A percentile compares a stretch with the other conserved stretches of the same genome.
Evolutionary conservation across 2,888 invertebrate species (phyloP).

Genomic region (Eledona agricola): DNA sequence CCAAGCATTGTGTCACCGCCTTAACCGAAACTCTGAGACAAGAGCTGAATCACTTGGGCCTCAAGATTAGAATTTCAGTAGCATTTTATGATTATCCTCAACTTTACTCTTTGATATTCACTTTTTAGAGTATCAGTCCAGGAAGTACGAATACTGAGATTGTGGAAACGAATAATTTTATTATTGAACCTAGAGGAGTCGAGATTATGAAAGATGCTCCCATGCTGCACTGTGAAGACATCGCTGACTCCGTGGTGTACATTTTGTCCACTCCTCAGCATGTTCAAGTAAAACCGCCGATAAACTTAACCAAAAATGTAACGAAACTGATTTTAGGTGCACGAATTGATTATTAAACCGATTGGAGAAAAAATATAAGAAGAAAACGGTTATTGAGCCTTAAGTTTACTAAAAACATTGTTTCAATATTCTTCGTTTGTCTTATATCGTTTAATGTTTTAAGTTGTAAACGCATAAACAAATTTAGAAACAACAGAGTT

Average conservation of each 20-base stretch:
- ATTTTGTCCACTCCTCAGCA: slow-evolving; percentile 27
- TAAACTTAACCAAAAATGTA: slow-evolving; percentile 2
- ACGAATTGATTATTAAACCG: slow-evolving; percentile 26
- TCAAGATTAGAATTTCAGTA: slow-evolving; percentile 46
- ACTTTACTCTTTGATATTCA: background rate
- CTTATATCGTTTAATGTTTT: background rate
- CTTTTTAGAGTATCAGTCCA: slow-evolving; percentile 51
- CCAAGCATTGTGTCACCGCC: slow-evolving; percentile 30
- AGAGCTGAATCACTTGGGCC: slow-evolving; percentile 29
- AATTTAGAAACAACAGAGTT: too few relatives aligned
- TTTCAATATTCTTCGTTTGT: slow-evolving; percentile 4
- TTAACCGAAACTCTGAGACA: slow-evolving; percentile 33
- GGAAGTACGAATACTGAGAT: slow-evolving; percentile 46
- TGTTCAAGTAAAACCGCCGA: slow-evolving; percentile 26
- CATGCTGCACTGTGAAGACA: slow-evolving; percentile 10
- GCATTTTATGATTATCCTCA: background rate
- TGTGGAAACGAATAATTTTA: background rate
- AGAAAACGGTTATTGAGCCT: background rate
- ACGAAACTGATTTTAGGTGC: slow-evolving; percentile 21
- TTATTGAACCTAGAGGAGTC: background rate
- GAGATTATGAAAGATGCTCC: slow-evolving; percentile 8
- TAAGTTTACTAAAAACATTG: background rate
- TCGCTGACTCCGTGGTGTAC: slow-evolving; percentile 27
- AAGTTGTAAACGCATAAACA: too few relatives aligned
- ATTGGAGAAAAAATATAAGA: too few relatives aligned